Base-by-base conservation (phyloP, 1,140 invertebrate genomes). In the Heliconius nattereri region DNA sequence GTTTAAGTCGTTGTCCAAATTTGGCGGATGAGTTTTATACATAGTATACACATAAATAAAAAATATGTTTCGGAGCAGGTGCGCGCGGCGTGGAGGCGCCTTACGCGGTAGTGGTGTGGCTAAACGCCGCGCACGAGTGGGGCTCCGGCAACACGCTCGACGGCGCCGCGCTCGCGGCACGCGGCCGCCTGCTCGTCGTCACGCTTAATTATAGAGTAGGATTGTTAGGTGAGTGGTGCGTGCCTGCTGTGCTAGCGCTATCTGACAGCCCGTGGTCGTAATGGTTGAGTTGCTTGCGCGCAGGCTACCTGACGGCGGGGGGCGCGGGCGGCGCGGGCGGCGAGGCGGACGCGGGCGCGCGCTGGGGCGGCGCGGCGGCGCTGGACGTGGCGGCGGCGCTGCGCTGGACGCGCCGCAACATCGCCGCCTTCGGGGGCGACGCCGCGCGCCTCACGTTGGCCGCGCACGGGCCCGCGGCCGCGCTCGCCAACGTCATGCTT, bases 141-240 rank as follows among this genome's bases (percentile, higher is more conserved):
- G 97, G 97, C 85, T 97, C 97, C 9, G 97, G 97, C 77, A 98
- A 98, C 94, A 95, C 97, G 71, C 97, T 98, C 91, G 98, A 98
- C 91, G 98, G 97, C 78, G 97, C 97, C 83, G 97, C 98, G n/a
- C 95, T 98, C 37, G 97, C 98, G 37, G 97, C 97, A 84, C 97
- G 97, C 87, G 97, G 98, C 76, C 97, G 98, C 91, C 96, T 98
- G 81, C 97, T 98, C 86, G 98, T 99, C 87, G 96, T 99, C 86
- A 98, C 97, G 45, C 94, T 99, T 85, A 99, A 98, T 95, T 98
- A 98, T 95, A 96, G 98, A 80, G 95, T 99, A 79, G 98, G 98
- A 78, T 96, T 98, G 81, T 94, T 98, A 88, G 98, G 98, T 98
- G 95, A 29, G 57, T 71, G 71, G 19, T 29, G 32, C 32, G 32